phyloP scores from a whole-genome alignment of 2,113 vertebrate genomes.

The Sylvilagus bachmani region DNA sequence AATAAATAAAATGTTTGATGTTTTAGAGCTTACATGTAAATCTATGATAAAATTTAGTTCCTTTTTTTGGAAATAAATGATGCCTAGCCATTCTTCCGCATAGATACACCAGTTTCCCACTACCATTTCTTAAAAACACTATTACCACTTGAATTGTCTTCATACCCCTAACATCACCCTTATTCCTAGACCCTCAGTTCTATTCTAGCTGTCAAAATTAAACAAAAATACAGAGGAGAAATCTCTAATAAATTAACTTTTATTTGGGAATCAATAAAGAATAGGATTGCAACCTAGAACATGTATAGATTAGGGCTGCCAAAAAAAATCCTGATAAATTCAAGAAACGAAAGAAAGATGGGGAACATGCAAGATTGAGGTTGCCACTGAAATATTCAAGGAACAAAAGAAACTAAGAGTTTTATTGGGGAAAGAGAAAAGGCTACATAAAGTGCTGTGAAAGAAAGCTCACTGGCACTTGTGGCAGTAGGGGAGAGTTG shows the following conservation, averaged over 20 bases:
- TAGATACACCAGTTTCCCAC: not conserved
- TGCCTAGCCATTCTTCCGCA: not conserved
- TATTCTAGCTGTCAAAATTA: not conserved
- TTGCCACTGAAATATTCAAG: not conserved
- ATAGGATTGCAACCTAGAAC: not conserved
- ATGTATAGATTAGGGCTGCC: not conserved
- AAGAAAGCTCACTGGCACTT: too few species aligned
- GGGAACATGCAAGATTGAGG: too few species aligned
- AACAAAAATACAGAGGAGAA: not conserved
- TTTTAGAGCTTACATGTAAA: conserved; percentile 37
- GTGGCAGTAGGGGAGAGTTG: not conserved
- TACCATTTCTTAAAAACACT: conserved; percentile 30
- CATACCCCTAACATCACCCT: not conserved
- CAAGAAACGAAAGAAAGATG: too few species aligned
- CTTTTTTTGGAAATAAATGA: not conserved
- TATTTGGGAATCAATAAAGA: not conserved
- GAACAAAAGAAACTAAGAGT: not conserved
- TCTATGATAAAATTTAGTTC: not conserved
- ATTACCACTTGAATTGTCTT: not conserved
- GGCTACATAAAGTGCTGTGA: too few species aligned
- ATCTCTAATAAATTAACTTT: not conserved
- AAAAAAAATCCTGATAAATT: too few species aligned
- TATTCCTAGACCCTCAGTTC: conserved; percentile 17
- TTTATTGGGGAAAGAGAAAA: not conserved
- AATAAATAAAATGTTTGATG: not conserved